A percentile compares a stretch with the other conserved stretches of the same genome.
Conservation (phyloP, 53 echinoderm and acorn worm species). For the Antedon mediterranea region DNA sequence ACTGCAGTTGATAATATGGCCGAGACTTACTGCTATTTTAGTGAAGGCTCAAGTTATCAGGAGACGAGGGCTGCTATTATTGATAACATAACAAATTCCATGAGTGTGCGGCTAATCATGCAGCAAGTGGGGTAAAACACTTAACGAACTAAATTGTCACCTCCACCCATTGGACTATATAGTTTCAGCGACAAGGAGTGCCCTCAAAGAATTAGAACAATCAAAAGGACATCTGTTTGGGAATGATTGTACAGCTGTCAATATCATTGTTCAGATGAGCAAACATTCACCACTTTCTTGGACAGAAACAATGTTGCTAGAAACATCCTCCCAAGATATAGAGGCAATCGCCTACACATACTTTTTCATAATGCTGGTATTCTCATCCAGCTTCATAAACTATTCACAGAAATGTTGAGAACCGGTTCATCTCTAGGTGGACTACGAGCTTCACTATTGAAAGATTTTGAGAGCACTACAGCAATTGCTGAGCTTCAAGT, state of each 20-base stretch:
- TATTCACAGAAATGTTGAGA: slow-evolving; percentile 1
- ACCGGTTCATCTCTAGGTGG: no score
- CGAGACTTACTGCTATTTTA: slow-evolving; percentile 16
- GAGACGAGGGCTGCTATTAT: slow-evolving; percentile 7
- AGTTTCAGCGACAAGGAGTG: slow-evolving; percentile 5
- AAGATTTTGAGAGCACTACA: slow-evolving; percentile 6
- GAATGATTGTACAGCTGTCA: slow-evolving; percentile 20
- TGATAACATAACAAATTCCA: slow-evolving; percentile 23
- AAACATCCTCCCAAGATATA: no score
- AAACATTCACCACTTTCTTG: no score
- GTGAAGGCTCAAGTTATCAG: slow-evolving; percentile 17
- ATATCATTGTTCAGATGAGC: slow-evolving; percentile 31
- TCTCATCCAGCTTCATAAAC: no score
- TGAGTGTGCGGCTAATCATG: slow-evolving; percentile 41
- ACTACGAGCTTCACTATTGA: slow-evolving; percentile 3
- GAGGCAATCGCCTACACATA: no score
- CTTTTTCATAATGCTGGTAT: no score
- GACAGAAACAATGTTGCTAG: no score
- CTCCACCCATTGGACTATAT: slow-evolving; percentile 38
- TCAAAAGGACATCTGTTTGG: slow-evolving; percentile 21
- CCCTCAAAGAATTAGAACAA: slow-evolving; percentile 16
- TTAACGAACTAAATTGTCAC: slow-evolving; percentile 38
- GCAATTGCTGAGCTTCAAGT: slow-evolving; percentile 21
- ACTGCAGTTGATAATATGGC: neutral
- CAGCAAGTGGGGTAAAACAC: slow-evolving; percentile 27